These are phyloP conservation scores for Orthonyx spaldingii DNA, from an alignment of 2,113 vertebrate genomes.

Conservation along the genomic window DNA sequence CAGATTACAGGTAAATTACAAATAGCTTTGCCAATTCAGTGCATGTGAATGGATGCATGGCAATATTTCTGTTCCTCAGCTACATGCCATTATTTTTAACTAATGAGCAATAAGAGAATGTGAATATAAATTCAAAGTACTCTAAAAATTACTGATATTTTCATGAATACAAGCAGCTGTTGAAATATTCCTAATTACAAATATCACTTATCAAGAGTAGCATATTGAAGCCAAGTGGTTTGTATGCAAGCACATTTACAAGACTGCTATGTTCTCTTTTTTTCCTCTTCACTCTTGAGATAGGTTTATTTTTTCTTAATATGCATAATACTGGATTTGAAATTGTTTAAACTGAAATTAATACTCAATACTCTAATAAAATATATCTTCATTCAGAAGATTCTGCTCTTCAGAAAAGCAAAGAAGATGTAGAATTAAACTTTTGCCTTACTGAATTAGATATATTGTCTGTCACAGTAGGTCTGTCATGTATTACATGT, in stretches of 20 bases:
- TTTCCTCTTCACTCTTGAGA: background rate
- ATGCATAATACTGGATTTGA: background rate
- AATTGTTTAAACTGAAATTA: background rate
- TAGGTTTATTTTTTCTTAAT: background rate
- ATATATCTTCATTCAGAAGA: background rate
- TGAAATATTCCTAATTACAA: slow-evolving; percentile 18
- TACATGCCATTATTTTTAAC: background rate
- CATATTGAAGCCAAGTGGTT: background rate
- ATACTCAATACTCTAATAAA: background rate
- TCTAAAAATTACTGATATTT: slow-evolving; percentile 1
- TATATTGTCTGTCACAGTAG: background rate
- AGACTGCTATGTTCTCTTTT: background rate
- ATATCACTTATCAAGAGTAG: slow-evolving; percentile 5
- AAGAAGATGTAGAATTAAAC: slow-evolving; percentile 5
- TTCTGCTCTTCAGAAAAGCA: background rate
- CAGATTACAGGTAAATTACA: background rate
- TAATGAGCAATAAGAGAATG: background rate
- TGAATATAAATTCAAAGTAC: background rate
- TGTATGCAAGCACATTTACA: background rate
- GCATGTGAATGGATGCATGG: background rate
- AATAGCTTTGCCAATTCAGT: background rate
- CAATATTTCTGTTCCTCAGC: background rate
- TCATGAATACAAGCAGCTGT: background rate
- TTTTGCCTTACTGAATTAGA: background rate
- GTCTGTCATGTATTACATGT: background rate